phyloP scores from a whole-genome alignment of 2,113 vertebrate genomes.

The Nycticorax nycticorax region DNA sequence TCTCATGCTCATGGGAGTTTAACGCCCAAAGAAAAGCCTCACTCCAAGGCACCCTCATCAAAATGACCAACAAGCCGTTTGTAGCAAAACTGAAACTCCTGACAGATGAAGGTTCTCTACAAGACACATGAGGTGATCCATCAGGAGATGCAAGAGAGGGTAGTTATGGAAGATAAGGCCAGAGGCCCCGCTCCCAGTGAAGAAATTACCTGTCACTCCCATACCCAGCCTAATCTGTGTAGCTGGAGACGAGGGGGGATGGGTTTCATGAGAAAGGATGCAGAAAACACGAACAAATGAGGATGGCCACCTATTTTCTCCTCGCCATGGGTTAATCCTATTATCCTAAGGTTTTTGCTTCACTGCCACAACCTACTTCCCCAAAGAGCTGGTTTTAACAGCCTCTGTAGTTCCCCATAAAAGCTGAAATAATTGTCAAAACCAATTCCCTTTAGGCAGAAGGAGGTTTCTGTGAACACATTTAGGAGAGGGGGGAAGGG shows the following conservation, averaged over 20 bases:
- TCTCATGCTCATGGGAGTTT: neutral
- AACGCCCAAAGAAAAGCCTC: neutral
- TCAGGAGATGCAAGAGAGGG: neutral
- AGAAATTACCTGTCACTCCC: neutral
- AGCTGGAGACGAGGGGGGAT: neutral
- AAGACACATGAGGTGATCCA: fast-evolving
- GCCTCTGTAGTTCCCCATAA: neutral
- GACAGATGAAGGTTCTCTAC: neutral
- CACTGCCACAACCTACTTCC: neutral
- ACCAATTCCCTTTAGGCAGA: neutral
- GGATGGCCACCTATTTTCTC: neutral
- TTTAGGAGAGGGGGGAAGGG: neutral
- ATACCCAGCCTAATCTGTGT: fast-evolving
- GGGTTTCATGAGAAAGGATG: neutral
- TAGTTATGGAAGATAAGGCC: neutral
- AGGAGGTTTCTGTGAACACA: neutral
- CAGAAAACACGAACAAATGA: neutral
- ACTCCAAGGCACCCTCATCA: neutral
- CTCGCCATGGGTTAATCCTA: neutral
- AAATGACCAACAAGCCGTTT: neutral
- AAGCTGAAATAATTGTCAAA: neutral
- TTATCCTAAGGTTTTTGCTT: neutral
- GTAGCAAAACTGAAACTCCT: neutral
- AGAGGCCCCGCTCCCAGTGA: neutral
- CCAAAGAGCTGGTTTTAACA: neutral